phyloP scores from a whole-genome alignment of 2,888 invertebrate genomes.

The Limnephilus marmoratus region DNA sequence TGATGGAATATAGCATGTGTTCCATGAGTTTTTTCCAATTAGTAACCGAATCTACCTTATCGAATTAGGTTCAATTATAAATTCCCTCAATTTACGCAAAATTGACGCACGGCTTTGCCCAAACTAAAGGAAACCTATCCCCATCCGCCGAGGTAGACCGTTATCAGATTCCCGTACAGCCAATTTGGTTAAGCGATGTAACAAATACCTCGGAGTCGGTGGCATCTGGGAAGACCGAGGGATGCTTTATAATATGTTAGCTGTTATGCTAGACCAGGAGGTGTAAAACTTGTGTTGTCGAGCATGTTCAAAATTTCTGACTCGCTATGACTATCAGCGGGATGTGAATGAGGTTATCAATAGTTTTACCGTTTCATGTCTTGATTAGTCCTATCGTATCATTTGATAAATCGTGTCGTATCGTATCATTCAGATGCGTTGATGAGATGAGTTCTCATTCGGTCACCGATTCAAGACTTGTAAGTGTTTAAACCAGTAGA shows the following conservation, averaged over 20 bases:
- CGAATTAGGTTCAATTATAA: background rate
- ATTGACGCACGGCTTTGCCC: background rate
- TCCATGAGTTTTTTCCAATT: background rate
- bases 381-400: no score
- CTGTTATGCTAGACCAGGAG: background rate
- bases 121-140: background rate
- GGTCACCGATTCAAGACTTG: no score
- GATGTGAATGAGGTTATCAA: background rate
- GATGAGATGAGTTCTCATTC: no score
- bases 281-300: background rate
- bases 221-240: background rate
- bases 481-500: no score
- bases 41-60: background rate
- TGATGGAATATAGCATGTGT: background rate
- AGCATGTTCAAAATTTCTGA: background rate
- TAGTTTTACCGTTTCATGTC: background rate
- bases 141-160: background rate
- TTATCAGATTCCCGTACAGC: background rate
- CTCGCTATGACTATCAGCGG: background rate
- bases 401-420: no score
- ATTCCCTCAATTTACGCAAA: constrained; percentile 2
- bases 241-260: background rate
- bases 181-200: constrained; percentile 2
- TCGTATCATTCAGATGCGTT: no score
- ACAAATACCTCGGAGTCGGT: background rate